Base-by-base conservation (phyloP, 30 jellyfish, hydroid and myxozoan genomes). In the Pelagia noctiluca region DNA sequence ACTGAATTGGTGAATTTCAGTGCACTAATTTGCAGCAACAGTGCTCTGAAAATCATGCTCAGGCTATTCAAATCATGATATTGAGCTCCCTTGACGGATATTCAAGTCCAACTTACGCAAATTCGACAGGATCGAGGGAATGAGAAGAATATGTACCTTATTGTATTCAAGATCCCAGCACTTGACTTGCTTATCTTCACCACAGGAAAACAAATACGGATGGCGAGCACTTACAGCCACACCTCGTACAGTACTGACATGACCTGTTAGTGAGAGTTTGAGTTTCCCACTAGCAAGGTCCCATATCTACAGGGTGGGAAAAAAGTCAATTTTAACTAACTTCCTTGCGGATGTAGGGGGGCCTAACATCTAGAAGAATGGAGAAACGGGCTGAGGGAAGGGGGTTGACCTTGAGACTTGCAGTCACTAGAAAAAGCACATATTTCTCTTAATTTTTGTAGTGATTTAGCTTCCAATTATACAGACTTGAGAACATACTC, bases 131-230 rank as follows among this genome's bases (percentile, higher is more conserved):
- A 8, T 16, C 16, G 16, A 8, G 57, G 8, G 16, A 42, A 5
- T 42, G 16, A 5, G 57, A 42, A 5, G 16, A 16, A 8, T 42
- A 35, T 22, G n/a, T 84, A 96, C 99, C 91, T 96, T 96, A 74
- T 96, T 96, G 71, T 96, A 92, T 71, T 96, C 99, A 19, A 96
- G 96, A 86, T 96, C 99, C 99, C 99, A 96, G 83, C 99, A 96
- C 76, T 96, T 96, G 35, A 96, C 98, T 66, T 82, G 96, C 81
- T 96, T 96, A 78, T 96, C 99, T 83, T 96, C 99, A 26, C 99
- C 99, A 63, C 95, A 78, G 0, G 99, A 96, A 66, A 96, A 96
- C 68, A 96, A 66, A 50, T 96, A 96, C 1, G 99, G 99, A 69
- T 96, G 99, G 11, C 98, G 95, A 16, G 97, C 82, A 62, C 99